These are phyloP conservation scores for Nephrotoma guestfalica DNA, from an alignment of 2,888 invertebrate genomes.

Conservation along the genomic window DNA sequence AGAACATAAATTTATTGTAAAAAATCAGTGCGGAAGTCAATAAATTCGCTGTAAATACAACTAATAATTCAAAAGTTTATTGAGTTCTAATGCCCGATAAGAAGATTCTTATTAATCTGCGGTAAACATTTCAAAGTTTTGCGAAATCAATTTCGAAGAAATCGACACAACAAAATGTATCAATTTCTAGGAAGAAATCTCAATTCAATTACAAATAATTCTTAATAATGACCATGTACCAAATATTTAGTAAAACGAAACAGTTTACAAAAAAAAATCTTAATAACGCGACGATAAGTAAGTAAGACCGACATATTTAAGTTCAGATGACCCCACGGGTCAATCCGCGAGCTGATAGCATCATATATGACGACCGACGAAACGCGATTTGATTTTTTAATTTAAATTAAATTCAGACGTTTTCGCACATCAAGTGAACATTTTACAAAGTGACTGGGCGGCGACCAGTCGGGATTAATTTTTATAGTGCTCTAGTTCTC, in stretches of 20 bases:
- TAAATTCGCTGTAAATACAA: neutral
- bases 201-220: neutral
- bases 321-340: neutral
- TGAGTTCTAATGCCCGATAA: neutral
- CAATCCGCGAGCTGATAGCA: neutral
- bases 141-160: neutral
- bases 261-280: neutral
- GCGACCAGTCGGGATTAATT: neutral
- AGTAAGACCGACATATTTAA: neutral
- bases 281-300: neutral
- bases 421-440: neutral
- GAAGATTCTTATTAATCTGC: neutral
- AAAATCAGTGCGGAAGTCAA: neutral
- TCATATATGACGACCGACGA: neutral
- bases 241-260: neutral
- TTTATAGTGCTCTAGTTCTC: too few species aligned
- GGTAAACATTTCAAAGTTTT: neutral
- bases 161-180: neutral
- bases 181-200: neutral
- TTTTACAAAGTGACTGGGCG: neutral
- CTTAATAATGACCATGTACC: neutral
- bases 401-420: neutral
- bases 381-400: neutral
- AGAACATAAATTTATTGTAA: too few species aligned
- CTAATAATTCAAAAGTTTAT: neutral